Base-by-base conservation (phyloP, 2,888 invertebrate genomes). In the Druceiella hillmani region DNA sequence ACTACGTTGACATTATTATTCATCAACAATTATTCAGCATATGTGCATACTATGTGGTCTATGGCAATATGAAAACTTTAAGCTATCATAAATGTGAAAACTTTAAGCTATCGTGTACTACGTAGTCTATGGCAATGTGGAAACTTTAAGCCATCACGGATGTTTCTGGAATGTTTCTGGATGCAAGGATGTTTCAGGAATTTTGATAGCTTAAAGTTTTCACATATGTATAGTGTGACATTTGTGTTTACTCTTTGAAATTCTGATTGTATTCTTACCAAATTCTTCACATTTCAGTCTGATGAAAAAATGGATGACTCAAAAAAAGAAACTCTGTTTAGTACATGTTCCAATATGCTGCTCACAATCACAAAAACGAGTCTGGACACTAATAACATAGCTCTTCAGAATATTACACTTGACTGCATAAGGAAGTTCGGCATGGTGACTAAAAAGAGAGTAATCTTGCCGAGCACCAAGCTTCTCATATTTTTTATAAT, bases 401-500 rank as follows among this genome's bases (percentile, higher is more conserved):
- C 60, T 5, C 50, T 74, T 13, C 81, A 82, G 54, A 65, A 72
- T 14, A 65, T 71, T 2, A 59, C 77, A 20, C 54, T 82, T 11
- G 55, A 61, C 40, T 66, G 73, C 3, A 69, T 81, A 5, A 72
- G 66, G 49, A 64, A 71, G 44, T 65, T 79, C 47, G 75, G 71
- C 1, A 43, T 61, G 12, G 57, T 60, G 34, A 52, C 52, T 4
- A 59, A 61, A 30, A 56, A 63, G 44, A 59, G 61, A 52, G 60
- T 73, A 0, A 49, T 72, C 15, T 54, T 74, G 38, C 64, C 69
- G 7, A 56, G 59, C 2, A 64, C 74, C 11, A 75, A 76, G 51
- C 60, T 79, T 7, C 56, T 79, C 1, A 66, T 76, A 6, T 75
- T 78, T 51, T 79, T 76, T 51, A 70, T 82, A 17, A 76, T 81